Evolutionary conservation across 2,113 vertebrate species (phyloP), one percentile per base, ranked within the genome.

Genomic region (Illadopsis cleaveri): DNA sequence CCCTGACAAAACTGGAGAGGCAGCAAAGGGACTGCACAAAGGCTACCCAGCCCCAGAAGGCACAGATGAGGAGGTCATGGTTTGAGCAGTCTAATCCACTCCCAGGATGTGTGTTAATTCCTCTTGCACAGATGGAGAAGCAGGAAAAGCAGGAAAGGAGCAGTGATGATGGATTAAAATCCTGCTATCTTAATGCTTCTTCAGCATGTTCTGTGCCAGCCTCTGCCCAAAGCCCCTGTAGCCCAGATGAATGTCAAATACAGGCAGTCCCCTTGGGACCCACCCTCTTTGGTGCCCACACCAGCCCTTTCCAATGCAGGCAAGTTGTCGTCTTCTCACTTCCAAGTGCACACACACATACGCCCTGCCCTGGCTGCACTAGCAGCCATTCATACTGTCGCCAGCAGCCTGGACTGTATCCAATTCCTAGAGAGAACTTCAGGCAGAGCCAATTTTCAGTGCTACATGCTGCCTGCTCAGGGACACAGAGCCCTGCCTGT

Each of bases 391-490:
- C 89, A 96, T 80, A 33, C 88, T 95, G 96, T 96, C 92, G 56
- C 94, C 93, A 95, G 90, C 65, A 96, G 82, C 82, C 90, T 97
- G 96, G 96, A 90, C 53, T 56, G 40, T 82, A 78, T 92, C 94
- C 96, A 96, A 44, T 96, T 97, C 96, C 96, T 96, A 95, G 96
- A 96, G 90, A 96, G 96, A 95, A 82, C 64, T 84, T 70, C 85
- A 92, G 69, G 65, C 76, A 93, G 69, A 93, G 94, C 93, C 94
- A 96, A 68, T 53, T 94, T 89, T 57, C 88, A 94, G 76, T 11
- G 30, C 82, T 68, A 77, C 19, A 3, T 47, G 44, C 72, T 71
- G 85, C 72, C 80, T 78, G 88, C 85, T 75, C 31, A 2, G 82
- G 77, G 90, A 90, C 88, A 86, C 90, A 95, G 89, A 94, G 88